Evolutionary conservation across 2,888 invertebrate genomes (phyloP).

Genomic region (Ditylenchus weischeri): DNA sequence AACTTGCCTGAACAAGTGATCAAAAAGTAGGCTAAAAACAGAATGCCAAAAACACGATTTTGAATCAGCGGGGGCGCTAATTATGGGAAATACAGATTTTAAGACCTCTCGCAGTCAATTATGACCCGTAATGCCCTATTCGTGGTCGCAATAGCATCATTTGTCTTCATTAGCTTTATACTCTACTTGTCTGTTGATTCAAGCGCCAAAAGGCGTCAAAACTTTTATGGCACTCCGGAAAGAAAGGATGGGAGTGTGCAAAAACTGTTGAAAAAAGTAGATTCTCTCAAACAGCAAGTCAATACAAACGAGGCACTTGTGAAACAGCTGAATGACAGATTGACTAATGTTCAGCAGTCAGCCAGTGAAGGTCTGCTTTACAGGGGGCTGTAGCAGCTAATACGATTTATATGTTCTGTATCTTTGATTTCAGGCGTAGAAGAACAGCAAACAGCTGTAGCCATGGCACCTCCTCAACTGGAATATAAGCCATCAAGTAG

Average conservation of each 20-base stretch:
- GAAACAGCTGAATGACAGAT: constrained; percentile 17
- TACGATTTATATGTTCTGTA: too few relatives aligned
- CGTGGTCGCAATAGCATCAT: constrained; percentile 19
- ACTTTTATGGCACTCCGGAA: constrained; percentile 21
- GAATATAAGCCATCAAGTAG: not conserved
- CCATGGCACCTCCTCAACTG: not conserved
- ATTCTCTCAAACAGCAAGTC: constrained; percentile 19
- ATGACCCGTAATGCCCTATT: constrained; percentile 20
- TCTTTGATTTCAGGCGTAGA: not conserved
- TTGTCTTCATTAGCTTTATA: constrained; percentile 32
- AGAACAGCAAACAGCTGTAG: not conserved
- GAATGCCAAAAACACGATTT: too few relatives aligned
- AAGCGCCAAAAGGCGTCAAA: constrained; percentile 22
- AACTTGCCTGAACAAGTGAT: too few relatives aligned
- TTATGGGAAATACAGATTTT: too few relatives aligned
- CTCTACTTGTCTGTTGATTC: constrained; percentile 34
- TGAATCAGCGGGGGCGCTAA: too few relatives aligned
- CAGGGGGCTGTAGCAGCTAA: too few relatives aligned
- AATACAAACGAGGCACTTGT: constrained; percentile 21
- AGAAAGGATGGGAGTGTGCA: constrained; percentile 1
- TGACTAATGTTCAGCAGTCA: constrained; percentile 5
- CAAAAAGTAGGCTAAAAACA: too few relatives aligned
- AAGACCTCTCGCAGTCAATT: not conserved
- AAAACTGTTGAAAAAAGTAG: constrained; percentile 9
- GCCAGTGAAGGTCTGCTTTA: too few relatives aligned